Base-by-base conservation (phyloP, 2,888 invertebrate species). In the Automeris io region DNA sequence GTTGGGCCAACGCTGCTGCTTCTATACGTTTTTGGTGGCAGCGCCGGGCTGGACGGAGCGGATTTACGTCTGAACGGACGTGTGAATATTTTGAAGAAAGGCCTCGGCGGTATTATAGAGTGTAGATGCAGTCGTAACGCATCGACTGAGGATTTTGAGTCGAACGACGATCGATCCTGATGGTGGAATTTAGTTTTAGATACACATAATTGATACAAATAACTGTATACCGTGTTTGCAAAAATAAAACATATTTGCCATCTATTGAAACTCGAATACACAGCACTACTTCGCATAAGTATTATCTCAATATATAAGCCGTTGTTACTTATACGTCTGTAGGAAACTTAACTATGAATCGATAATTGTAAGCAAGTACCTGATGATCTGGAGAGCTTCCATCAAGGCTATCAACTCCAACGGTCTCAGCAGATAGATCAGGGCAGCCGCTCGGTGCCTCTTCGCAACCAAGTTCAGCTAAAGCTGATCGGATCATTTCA, bases 391-490 rank as follows among this genome's bases (percentile, higher is more conserved):
- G 89, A 13, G 89, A 82, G 65, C 88, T 88, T 45, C 90, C 92
- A 46, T 91, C 91, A 5, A 86, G 60, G 81, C 92, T 74, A 77
- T 90, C 82, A 56, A 91, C 85, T 42, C 90, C 78, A 49, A 90
- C 71, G 1, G 94, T 88, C 77, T 95, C 95, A 6, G 90, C 89
- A 62, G 94, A 94, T n/a, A 95, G 85, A 75, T 95, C 95, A 7
- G 90, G 90, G 68, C 94, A 95, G 35, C 94, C 95, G 5, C 94
- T 92, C 9, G 95, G 95, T 41, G 94, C 89, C 79, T 95, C 95
- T 73, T 95, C 95, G 67, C 95, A 95, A 39, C 95, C 95, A 18
- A 95, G 88, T 73, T 95, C 95, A 42, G 93, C 94, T 42, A 96
- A 78, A n/a, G 95, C 95, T 32, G 91, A 90, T 58, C 93, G 91